Conservation (phyloP, 2,888 invertebrate genomes). For the Drosophila borborema region DNA sequence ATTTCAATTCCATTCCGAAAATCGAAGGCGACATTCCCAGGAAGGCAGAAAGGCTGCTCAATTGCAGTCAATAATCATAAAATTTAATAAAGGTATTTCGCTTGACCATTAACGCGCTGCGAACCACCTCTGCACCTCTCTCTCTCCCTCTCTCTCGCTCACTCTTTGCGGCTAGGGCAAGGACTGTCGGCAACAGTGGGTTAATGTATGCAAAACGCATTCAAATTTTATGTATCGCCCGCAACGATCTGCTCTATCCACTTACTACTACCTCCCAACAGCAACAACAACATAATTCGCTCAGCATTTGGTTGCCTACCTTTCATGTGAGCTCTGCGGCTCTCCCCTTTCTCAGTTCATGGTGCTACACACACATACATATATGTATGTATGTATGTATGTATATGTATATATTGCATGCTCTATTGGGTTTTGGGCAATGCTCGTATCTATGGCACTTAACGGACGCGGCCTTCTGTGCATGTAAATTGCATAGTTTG, state of each 20-base stretch:
- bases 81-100: slow-evolving; percentile 79
- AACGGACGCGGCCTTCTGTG: slow-evolving; percentile 58
- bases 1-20: slow-evolving; percentile 76
- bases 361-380: slow-evolving; percentile 28
- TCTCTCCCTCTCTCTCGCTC: not conserved
- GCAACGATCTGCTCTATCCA: slow-evolving; percentile 77
- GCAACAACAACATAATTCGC: slow-evolving; percentile 77
- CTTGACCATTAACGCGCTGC: slow-evolving; percentile 55
- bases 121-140: not conserved
- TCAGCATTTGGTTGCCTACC: slow-evolving; percentile 53
- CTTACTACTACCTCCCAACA: slow-evolving; percentile 12
- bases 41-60: slow-evolving; percentile 60
- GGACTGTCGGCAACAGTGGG: slow-evolving; percentile 78
- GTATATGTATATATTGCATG: slow-evolving; percentile 57
- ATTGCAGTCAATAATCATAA: slow-evolving; percentile 82
- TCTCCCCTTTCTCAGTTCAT: slow-evolving; percentile 24
- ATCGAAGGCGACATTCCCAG: slow-evolving; percentile 66
- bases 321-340: slow-evolving; percentile 39
- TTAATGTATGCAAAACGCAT: slow-evolving; percentile 85
- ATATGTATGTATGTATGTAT: too few species aligned
- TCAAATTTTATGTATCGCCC: slow-evolving; percentile 84
- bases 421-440: slow-evolving; percentile 69
- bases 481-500: slow-evolving; percentile 80
- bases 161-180: not conserved
- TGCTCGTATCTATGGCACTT: slow-evolving; percentile 55